Evolutionary conservation across 2,797 vertebrate species (phyloP), one percentile per base, ranked within the genome.

Genomic region (Lithobates sylvaticus): DNA sequence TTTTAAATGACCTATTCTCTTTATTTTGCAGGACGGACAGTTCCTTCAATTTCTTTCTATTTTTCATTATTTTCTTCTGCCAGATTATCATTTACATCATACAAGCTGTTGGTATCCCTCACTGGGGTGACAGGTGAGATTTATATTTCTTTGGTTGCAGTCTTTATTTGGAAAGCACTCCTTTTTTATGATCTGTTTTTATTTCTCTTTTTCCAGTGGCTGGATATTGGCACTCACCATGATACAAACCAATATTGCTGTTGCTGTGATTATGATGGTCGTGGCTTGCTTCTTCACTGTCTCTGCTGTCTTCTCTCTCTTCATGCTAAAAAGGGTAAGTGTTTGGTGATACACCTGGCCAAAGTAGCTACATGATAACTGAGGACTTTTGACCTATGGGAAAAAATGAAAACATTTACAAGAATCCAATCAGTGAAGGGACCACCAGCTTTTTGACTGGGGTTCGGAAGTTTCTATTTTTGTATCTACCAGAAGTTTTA

Each of bases 31-130:
- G 98, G 95, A 94, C 95, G 0, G 98, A 99, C 95, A 99, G 97
- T 91, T 99, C 98, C 92, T 97, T 99, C 96, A 99, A 95, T 92
- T 99, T 99, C 95, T 99, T 99, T 91, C 94, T 96, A 90, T 99
- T 99, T 95, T 99, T 99, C 94, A 97, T 99, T 44, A 76, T 99
- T 88, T 99, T 99, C 91, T 97, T 99, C 91, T 96, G 93, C 95
- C 98, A 99, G 95, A 96, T 97, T 90, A 94, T 88, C 6, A 90
- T 98, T 91, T 97, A 97, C 84, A 39, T 99, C 91, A 97, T 99
- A 92, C 98, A 99, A 91, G 16, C 96, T 64, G 94, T 99, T 0
- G 98, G 98, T 70, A 96, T 99, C 89, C 97, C 97, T 64, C 78
- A 78, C 10, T 97, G 97, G 96, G 98, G 98, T 13, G 96, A 97